Percentiles rank a stretch among this genome's conserved stretches.
These are phyloP conservation scores for Falco berigora DNA, from an alignment of 2,797 vertebrate genomes.

Conservation along the genomic window DNA sequence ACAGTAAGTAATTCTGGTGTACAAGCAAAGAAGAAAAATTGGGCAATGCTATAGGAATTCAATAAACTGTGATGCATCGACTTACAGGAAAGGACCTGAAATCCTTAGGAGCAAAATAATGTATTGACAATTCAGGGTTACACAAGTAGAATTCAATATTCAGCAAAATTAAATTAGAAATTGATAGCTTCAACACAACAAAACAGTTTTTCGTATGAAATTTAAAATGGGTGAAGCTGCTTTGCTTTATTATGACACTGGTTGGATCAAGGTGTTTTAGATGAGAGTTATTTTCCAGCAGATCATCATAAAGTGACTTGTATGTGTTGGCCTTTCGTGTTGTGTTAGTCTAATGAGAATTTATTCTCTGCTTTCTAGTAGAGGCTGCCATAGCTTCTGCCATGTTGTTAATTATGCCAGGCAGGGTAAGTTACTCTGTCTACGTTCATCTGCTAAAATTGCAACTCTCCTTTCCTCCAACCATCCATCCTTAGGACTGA, in stretches of 20 bases:
- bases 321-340: not conserved
- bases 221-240: not conserved
- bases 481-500: not conserved
- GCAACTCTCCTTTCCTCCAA: not conserved
- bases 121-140: constrained; percentile 35
- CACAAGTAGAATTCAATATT: constrained; percentile 53
- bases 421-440: not conserved
- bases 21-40: constrained; percentile 12
- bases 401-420: not conserved
- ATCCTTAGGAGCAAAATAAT: not conserved
- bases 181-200: constrained; percentile 32
- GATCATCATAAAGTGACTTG: not conserved
- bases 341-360: not conserved
- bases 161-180: constrained; percentile 49
- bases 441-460: not conserved
- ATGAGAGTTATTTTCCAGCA: not conserved
- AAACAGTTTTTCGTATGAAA: constrained; percentile 16
- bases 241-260: not conserved
- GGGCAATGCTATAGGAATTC: constrained; percentile 7
- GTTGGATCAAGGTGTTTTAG: not conserved
- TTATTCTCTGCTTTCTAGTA: not conserved
- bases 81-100: constrained; percentile 19
- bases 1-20: not conserved
- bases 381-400: not conserved
- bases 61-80: constrained; percentile 8